phyloP scores from a whole-genome alignment of 2,888 invertebrate species.

The Tanytarsus gracilentus region DNA sequence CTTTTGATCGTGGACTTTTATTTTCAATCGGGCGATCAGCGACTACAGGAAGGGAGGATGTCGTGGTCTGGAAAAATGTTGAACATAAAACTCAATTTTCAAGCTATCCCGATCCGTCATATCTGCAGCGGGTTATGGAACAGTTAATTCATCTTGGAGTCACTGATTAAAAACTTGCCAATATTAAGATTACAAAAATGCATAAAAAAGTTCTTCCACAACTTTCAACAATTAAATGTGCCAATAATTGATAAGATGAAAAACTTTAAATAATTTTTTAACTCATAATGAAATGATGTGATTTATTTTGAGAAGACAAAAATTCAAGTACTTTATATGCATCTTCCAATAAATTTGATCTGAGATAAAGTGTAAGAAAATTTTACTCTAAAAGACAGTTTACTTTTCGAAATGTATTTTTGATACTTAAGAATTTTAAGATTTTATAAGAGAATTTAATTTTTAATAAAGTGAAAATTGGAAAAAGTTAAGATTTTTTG shows the following conservation, averaged over 20 bases:
- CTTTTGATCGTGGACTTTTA: slow-evolving; percentile 73
- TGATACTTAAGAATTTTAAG: too few species aligned
- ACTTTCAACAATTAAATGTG: neutral
- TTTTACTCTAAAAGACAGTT: too few species aligned
- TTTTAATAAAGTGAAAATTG: too few species aligned
- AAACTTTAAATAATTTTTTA: neutral
- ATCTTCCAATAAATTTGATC: slow-evolving; percentile 9
- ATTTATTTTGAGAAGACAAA: slow-evolving; percentile 1
- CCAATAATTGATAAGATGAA: neutral
- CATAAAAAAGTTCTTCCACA: neutral
- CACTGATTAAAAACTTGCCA: slow-evolving; percentile 37
- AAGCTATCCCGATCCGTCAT: slow-evolving; percentile 69
- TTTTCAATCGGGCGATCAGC: slow-evolving; percentile 81
- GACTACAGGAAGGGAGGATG: slow-evolving; percentile 84
- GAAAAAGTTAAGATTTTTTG: too few species aligned
- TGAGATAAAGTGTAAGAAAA: neutral
- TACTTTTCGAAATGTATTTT: too few species aligned
- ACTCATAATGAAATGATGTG: neutral
- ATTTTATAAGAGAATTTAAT: too few species aligned
- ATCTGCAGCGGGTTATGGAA: slow-evolving; percentile 52
- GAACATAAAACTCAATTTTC: slow-evolving; percentile 76
- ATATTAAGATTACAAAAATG: neutral
- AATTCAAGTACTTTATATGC: neutral
- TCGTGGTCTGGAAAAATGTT: slow-evolving; percentile 85
- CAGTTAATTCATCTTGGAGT: slow-evolving; percentile 45